Evolutionary conservation across 2,888 invertebrate species (phyloP), one percentile per base, ranked within the genome.

Genomic region (Rhimphoctona megacephalus): DNA sequence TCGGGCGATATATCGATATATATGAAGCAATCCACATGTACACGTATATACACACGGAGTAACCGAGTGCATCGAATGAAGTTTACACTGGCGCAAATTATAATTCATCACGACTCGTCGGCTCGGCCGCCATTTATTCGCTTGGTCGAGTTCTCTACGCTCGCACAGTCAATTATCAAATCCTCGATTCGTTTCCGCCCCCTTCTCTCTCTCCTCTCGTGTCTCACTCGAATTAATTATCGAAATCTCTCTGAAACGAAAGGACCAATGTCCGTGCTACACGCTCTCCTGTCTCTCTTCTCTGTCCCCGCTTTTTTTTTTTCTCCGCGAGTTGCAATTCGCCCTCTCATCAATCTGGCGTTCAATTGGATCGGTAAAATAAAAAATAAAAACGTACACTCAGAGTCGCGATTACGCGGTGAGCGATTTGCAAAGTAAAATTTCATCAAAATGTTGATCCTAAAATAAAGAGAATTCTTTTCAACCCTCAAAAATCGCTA

Each of bases 81-180:
- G 80, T 80, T 82, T 86, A 83, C 79, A 81, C 72, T 57, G 79
- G 83, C 30, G 76, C 77, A 85, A 85, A 85, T 85, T 85, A 82
- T 85, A 81, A 86, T 86, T 86, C 80, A 86, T 86, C 80, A 81
- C 76, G 80, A 81, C 72, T 83, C 77, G 86, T 73, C 83, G 83
- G 74, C 74, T 80, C 57, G 70, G 85, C 76, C 80, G 77, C 77
- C 86, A 83, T 86, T 86, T 83, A 86, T 86, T 83, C 83, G 86
- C 74, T 83, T 67, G 72, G 80, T 77, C 83, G 86, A 83, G 66
- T 83, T 79, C 80, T 80, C 30, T 36, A 25, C 57, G 46, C 61
- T 36, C 70, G n/a, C 83, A 54, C 78, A 83, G 86, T 86, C 86
- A 86, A 86, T 86, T 86, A 83, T 83, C 67, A 82, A 86, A 86